Evolutionary conservation across 2,797 vertebrate species (phyloP), one percentile per base, ranked within the genome.

Genomic region (Leptoclinus maculatus): DNA sequence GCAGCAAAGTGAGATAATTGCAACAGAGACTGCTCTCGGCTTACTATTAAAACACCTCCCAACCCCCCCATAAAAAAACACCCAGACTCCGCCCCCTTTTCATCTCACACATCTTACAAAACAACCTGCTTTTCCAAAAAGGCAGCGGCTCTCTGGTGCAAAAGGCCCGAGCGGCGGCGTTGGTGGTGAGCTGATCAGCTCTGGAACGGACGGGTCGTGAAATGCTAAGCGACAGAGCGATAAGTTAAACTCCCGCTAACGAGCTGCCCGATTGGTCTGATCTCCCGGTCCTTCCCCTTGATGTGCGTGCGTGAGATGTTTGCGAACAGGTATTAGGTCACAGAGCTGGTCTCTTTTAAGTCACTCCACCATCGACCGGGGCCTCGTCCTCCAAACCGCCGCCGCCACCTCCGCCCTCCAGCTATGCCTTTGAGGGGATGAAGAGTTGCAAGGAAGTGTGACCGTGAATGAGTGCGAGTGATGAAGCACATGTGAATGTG

Each of bases 1-100:
- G 88, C 89, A 91, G 66, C 86, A 90, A 92, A 88, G 84, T 91
- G 88, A 90, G 87, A 90, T 90, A 91, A 91, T 90, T 84, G 76
- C 59, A 85, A 87, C 85, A 82, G 77, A 82, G 86, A 83, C 76
- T 68, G 85, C 82, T 79, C 19, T 67, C 29, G 21, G 87, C 71
- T 87, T 84, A 78, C 53, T 71, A 83, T 76, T 91, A 80, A 88
- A 82, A 72, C 60, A 66, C 59, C 5, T 8, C 38, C 59, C 3
- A 38, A 6, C 21, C 7, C 45, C 7, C 19, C 9, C 19, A 9
- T 1, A 21, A 47, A 47, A 59, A 53, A n/a, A 76, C 27, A 76
- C 36, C 34, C 56, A 66, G 43, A 1, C 58, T 66, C 83, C 64
- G 4, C 54, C 66, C 65, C 63, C 38, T 38, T 34, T 47, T 59